Conservation (phyloP, 2,888 invertebrate genomes). For the Chorisops tibialis region DNA sequence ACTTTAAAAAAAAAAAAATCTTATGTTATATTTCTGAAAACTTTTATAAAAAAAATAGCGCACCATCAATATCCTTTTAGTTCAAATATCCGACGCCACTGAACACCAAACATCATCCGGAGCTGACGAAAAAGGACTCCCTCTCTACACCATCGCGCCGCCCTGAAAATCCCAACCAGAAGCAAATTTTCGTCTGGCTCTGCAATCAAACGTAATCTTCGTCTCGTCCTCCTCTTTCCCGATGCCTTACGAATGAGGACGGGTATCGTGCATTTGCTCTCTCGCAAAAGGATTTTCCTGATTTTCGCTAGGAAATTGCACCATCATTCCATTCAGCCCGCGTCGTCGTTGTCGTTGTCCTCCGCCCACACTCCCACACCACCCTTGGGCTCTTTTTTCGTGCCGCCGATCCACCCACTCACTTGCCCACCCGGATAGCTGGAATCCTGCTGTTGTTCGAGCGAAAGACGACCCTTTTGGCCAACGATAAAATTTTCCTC, state of each 20-base stretch:
- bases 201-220: conserved; percentile 16
- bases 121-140: background rate
- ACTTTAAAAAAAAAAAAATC: no score
- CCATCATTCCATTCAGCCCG: conserved; percentile 11
- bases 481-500: conserved; percentile 21
- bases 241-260: background rate
- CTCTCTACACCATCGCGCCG: background rate
- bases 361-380: background rate
- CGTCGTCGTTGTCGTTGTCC: background rate
- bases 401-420: no score
- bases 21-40: no score
- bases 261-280: conserved; percentile 14
- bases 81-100: no score
- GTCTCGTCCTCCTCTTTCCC: background rate
- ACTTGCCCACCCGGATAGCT: no score
- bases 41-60: no score
- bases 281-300: conserved; percentile 14
- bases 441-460: background rate
- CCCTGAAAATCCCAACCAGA: background rate
- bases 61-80: no score
- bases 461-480: conserved; percentile 19
- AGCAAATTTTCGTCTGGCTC: conserved; percentile 21
- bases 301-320: conserved; percentile 24
- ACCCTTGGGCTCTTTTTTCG: no score
- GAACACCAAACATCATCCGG: no score